A percentile compares a stretch with the other conserved stretches of the same genome.
These are phyloP conservation scores for Tryphoninae sp. DNA, from an alignment of 2,888 invertebrate species.

Conservation along the genomic window DNA sequence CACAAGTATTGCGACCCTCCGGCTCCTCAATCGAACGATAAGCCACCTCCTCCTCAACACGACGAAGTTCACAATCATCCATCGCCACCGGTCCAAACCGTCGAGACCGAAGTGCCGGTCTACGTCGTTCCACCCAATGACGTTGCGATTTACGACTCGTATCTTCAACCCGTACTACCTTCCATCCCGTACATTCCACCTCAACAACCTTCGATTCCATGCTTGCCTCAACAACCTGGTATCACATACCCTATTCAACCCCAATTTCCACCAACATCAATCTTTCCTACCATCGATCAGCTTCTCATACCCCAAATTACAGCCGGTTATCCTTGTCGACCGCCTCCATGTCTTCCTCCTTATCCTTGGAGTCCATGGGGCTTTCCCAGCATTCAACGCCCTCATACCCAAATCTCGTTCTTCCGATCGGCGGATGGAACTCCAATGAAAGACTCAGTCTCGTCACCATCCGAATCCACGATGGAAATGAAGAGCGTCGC, in stretches of 20 bases:
- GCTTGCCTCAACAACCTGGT: background rate
- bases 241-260: background rate
- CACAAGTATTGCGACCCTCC: conserved; percentile 47
- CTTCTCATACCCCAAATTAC: background rate
- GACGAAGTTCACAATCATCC: conserved; percentile 12
- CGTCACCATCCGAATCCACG: background rate
- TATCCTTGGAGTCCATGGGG: background rate
- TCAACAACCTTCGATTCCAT: background rate
- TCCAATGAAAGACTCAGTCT: background rate
- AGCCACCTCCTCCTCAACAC: background rate
- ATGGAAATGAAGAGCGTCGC: conserved; percentile 13
- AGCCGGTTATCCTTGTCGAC: background rate
- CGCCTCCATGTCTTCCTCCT: background rate
- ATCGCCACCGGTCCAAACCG: background rate
- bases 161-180: background rate
- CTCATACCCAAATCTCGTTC: conserved; percentile 6
- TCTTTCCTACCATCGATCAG: no score
- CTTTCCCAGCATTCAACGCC: background rate
- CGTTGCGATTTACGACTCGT: background rate
- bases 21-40: background rate
- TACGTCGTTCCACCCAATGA: background rate
- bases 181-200: conserved; percentile 1
- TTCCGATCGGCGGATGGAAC: conserved; percentile 28
- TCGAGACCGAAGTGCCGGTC: background rate
- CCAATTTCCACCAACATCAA: background rate